Conservation (phyloP, 2,797 vertebrate species). For the Sorex maritimensis region DNA sequence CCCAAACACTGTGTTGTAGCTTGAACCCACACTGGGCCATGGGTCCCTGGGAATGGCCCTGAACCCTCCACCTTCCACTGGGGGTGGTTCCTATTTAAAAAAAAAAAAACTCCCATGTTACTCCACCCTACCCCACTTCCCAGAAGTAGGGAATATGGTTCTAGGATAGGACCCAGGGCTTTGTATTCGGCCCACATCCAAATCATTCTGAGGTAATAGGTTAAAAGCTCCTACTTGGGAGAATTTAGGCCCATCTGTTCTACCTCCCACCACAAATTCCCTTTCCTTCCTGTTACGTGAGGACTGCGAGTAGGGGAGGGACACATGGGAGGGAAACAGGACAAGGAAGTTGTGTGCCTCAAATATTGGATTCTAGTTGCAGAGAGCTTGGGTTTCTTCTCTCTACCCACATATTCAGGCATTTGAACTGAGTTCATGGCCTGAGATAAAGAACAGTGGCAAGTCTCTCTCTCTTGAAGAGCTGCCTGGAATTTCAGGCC, state of each 20-base stretch:
- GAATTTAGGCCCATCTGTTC: not conserved
- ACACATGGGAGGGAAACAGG: not conserved
- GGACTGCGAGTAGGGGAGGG: not conserved
- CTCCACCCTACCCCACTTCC: too few relatives aligned
- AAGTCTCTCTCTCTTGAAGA: not conserved
- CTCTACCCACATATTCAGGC: slow-evolving; percentile 17
- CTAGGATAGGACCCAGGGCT: not conserved
- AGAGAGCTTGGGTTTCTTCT: not conserved
- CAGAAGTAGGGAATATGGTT: not conserved
- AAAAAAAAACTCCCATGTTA: too few relatives aligned
- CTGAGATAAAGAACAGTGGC: not conserved
- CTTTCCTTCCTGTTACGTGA: slow-evolving; percentile 14
- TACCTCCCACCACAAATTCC: not conserved
- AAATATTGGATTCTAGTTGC: not conserved
- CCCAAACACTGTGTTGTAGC: too few relatives aligned
- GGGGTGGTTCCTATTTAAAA: too few relatives aligned
- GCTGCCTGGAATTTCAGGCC: not conserved
- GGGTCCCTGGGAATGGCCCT: too few relatives aligned
- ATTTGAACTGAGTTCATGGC: not conserved
- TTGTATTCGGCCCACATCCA: not conserved
- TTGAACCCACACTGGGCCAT: too few relatives aligned
- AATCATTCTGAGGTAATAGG: not conserved
- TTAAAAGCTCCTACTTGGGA: not conserved
- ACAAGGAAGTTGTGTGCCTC: not conserved
- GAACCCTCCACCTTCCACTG: too few relatives aligned